These are phyloP conservation scores for Scolopax mira DNA, from an alignment of 2,113 vertebrate genomes.

Conservation along the genomic window DNA sequence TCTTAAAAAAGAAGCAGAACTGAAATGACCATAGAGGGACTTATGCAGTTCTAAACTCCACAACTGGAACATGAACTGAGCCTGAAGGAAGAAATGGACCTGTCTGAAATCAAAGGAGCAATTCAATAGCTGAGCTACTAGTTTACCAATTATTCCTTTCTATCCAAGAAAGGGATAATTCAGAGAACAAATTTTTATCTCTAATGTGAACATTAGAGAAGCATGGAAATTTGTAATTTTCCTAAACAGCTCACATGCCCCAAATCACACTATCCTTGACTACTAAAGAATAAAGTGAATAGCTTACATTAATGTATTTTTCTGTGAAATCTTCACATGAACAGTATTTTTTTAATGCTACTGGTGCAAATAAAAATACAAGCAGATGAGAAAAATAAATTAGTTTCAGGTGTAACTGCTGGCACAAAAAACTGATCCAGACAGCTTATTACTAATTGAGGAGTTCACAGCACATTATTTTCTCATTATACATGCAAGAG, in stretches of 20 bases:
- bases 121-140: background rate
- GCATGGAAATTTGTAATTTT: background rate
- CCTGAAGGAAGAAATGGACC: background rate
- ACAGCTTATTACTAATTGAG: background rate
- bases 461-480: background rate
- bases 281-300: background rate
- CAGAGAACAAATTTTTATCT: background rate
- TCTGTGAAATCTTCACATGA: background rate
- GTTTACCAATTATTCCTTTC: background rate
- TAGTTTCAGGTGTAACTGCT: background rate
- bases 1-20: background rate
- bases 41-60: background rate
- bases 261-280: background rate
- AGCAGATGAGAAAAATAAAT: background rate
- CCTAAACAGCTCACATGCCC: background rate
- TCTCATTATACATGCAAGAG: background rate
- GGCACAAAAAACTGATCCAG: background rate
- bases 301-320: background rate
- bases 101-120: background rate
- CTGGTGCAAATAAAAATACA: background rate
- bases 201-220: background rate
- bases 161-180: background rate
- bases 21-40: background rate
- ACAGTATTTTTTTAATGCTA: background rate
- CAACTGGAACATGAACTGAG: background rate